Conservation (phyloP, 2,113 vertebrate species). For the Lampris megalopsis region DNA sequence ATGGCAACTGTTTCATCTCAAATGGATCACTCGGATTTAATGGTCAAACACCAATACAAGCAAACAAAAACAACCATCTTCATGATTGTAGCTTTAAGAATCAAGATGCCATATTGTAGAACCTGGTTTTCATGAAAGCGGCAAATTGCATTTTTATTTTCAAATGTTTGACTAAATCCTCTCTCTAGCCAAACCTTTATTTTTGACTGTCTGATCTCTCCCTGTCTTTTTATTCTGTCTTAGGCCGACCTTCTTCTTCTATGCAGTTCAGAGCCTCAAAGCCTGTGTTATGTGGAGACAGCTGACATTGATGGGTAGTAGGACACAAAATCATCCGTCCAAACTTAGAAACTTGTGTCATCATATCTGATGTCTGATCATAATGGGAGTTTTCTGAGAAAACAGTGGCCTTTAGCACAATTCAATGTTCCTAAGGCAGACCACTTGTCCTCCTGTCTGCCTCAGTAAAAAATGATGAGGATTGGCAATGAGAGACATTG, state of each 20-base stretch:
- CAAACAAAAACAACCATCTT: no score
- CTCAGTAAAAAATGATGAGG: no score
- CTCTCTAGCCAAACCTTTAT: background rate
- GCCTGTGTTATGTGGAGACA: conserved; percentile 94
- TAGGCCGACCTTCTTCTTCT: conserved; percentile 90
- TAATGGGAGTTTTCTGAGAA: background rate
- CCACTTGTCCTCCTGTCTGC: no score
- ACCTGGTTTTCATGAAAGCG: no score
- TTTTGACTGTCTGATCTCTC: background rate
- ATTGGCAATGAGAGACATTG: no score
- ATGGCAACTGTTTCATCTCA: no score
- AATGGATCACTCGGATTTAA: no score
- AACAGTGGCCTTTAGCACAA: background rate
- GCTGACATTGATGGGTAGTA: conserved; percentile 95
- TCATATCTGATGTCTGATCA: background rate
- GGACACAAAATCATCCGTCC: conserved; percentile 29
- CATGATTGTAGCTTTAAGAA: no score
- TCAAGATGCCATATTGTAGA: no score
- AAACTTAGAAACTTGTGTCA: background rate
- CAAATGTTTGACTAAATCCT: background rate
- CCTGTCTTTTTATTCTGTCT: background rate
- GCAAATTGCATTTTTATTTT: background rate
- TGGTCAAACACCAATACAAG: no score
- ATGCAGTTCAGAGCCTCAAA: conserved; percentile 92
- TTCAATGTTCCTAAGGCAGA: background rate